A percentile compares a stretch with the other conserved stretches of the same genome.
Evolutionary conservation across 2,888 invertebrate genomes (phyloP).

Genomic region (Monopis laevigella): DNA sequence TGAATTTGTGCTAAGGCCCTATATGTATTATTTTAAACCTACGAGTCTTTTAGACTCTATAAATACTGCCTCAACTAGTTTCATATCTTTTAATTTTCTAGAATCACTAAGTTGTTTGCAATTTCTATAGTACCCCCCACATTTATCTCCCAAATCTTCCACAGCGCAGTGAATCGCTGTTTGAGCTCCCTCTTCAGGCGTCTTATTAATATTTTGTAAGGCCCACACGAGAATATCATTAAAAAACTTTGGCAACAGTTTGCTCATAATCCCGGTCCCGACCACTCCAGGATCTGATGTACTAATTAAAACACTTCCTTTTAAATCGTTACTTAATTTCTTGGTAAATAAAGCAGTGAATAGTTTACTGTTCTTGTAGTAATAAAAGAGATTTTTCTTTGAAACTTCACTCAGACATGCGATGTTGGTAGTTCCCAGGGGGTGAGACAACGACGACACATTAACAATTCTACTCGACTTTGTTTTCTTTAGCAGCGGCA

Average conservation of each 20-base stretch:
- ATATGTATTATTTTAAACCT: too few species aligned
- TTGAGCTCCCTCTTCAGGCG: slow-evolving; percentile 81
- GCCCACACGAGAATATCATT: slow-evolving; percentile 54
- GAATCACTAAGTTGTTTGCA: slow-evolving; percentile 70
- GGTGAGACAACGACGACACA: slow-evolving; percentile 82
- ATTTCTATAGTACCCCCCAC: slow-evolving; percentile 82
- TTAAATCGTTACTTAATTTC: slow-evolving; percentile 75
- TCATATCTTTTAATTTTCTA: slow-evolving; percentile 69
- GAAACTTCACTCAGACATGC: slow-evolving; percentile 73
- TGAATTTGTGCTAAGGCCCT: too few species aligned
- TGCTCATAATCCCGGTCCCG: slow-evolving; percentile 71
- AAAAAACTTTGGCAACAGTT: slow-evolving; percentile 65
- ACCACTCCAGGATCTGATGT: slow-evolving; percentile 87
- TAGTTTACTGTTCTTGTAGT: slow-evolving; percentile 74
- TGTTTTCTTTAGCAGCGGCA: slow-evolving; percentile 78
- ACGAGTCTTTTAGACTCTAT: slow-evolving; percentile 77
- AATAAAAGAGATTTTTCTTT: slow-evolving; percentile 18
- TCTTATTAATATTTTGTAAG: slow-evolving; percentile 69
- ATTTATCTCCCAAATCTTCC: slow-evolving; percentile 73
- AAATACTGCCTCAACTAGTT: slow-evolving; percentile 81
- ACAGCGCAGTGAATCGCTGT: slow-evolving; percentile 79
- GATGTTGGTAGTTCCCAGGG: slow-evolving; percentile 73
- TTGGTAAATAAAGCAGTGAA: slow-evolving; percentile 75
- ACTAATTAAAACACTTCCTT: slow-evolving; percentile 75
- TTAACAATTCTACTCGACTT: slow-evolving; percentile 79